phyloP scores from a whole-genome alignment of 2,888 invertebrate genomes.

The Alviniconcha strummeri region DNA sequence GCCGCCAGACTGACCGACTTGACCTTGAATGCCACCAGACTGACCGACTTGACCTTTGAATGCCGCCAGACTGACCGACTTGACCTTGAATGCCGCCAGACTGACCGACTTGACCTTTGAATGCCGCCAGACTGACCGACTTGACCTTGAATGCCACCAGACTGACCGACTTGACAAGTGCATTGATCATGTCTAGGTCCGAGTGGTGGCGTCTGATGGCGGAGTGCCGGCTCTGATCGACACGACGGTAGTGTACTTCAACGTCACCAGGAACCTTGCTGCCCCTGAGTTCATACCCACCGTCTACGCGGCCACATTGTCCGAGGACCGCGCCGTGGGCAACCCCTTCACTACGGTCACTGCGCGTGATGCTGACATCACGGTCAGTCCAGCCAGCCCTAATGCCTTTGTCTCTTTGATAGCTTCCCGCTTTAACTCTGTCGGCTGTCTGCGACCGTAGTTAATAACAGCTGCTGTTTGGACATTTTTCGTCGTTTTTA shows the following conservation, averaged over 20 bases:
- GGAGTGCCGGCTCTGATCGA: constrained; percentile 59
- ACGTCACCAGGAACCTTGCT: constrained; percentile 64
- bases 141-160: too few species aligned
- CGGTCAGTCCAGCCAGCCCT: constrained; percentile 47
- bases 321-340: constrained; percentile 52
- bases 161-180: too few species aligned
- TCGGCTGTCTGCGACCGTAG: background rate
- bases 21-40: too few species aligned
- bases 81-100: too few species aligned
- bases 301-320: constrained; percentile 39
- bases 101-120: too few species aligned
- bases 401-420: background rate
- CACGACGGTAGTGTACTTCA: constrained; percentile 57
- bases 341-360: constrained; percentile 44
- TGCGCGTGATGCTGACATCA: constrained; percentile 49
- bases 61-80: too few species aligned
- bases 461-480: too few species aligned
- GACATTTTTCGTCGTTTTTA: too few species aligned
- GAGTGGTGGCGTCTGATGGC: constrained; percentile 61
- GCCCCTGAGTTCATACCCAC: constrained; percentile 51
- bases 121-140: too few species aligned
- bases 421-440: background rate
- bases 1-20: too few species aligned
- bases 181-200: constrained; percentile 47
- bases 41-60: background rate